phyloP scores from a whole-genome alignment of 2,797 vertebrate species.

The Sebastolobus altivelis region DNA sequence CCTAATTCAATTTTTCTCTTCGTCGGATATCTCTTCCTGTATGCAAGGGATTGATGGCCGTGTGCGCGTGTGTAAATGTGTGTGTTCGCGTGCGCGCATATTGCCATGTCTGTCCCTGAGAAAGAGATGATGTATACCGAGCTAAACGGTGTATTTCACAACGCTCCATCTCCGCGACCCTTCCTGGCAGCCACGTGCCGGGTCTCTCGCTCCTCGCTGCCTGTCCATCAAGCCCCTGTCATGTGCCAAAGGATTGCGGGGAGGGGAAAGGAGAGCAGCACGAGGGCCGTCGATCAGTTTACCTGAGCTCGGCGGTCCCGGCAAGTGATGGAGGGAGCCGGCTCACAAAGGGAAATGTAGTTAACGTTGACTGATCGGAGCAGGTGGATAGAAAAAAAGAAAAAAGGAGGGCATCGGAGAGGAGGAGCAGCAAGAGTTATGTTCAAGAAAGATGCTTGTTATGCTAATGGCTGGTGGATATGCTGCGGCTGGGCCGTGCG shows the following conservation, averaged over 20 bases:
- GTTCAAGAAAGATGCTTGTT: constrained; percentile 70
- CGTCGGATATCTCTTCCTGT: constrained; percentile 78
- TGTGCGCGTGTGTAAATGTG: constrained; percentile 56
- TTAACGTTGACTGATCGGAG: constrained; percentile 80
- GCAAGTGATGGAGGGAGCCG: constrained; percentile 70
- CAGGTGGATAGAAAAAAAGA: constrained; percentile 44
- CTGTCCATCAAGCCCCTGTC: constrained; percentile 78
- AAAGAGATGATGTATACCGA: constrained; percentile 80
- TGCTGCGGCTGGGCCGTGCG: constrained; percentile 38
- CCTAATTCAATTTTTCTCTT: constrained; percentile 81
- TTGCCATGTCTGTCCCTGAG: constrained; percentile 72
- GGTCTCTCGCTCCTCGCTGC: constrained; percentile 56
- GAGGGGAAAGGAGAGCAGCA: constrained; percentile 44
- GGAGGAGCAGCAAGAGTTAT: constrained; percentile 69
- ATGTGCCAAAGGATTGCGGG: constrained; percentile 57
- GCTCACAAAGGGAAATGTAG: constrained; percentile 76
- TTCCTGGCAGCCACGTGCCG: constrained; percentile 71
- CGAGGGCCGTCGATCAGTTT: constrained; percentile 75
- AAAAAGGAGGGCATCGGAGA: constrained; percentile 31
- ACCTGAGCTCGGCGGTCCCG: constrained; percentile 71
- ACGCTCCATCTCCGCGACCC: constrained; percentile 70
- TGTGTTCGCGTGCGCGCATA: constrained; percentile 50
- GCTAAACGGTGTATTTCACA: constrained; percentile 78
- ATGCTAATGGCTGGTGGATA: constrained; percentile 71
- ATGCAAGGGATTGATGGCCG: constrained; percentile 78